Evolutionary conservation across 2,113 vertebrate genomes (phyloP).

Genomic region (rat (Rattus norvegicus)): DNA sequence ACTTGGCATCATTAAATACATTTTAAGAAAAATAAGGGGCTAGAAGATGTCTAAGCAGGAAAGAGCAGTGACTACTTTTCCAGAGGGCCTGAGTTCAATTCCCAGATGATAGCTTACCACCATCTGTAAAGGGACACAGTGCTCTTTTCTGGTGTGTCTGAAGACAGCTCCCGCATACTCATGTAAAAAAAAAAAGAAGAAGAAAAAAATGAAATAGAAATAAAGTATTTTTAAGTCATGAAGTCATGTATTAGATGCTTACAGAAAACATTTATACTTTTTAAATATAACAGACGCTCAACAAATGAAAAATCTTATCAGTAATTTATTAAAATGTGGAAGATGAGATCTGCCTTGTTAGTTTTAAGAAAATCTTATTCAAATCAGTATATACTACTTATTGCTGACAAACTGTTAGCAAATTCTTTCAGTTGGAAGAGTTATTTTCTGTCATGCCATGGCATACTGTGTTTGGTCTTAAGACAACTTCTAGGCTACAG

Average conservation of each 20-base stretch:
- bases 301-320: background rate
- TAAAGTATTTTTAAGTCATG: background rate
- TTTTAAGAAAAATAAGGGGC: background rate
- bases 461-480: background rate
- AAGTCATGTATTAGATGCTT: background rate
- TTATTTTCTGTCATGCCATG: background rate
- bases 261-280: background rate
- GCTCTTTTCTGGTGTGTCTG: too few species aligned
- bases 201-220: too few species aligned
- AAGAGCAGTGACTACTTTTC: too few species aligned
- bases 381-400: background rate
- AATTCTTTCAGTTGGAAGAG: too few species aligned
- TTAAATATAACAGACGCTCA: background rate
- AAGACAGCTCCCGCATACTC: too few species aligned
- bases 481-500: too few species aligned
- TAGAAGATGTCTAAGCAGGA: too few species aligned
- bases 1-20: background rate
- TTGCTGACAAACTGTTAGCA: background rate
- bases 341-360: background rate
- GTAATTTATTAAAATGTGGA: background rate
- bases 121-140: too few species aligned
- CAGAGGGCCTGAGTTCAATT: too few species aligned
- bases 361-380: background rate
- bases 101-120: too few species aligned
- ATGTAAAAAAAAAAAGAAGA: too few species aligned